Percentiles rank a stretch among this genome's conserved stretches.
Evolutionary conservation across 2,113 vertebrate species (phyloP).

Genomic region (Garra rufa): DNA sequence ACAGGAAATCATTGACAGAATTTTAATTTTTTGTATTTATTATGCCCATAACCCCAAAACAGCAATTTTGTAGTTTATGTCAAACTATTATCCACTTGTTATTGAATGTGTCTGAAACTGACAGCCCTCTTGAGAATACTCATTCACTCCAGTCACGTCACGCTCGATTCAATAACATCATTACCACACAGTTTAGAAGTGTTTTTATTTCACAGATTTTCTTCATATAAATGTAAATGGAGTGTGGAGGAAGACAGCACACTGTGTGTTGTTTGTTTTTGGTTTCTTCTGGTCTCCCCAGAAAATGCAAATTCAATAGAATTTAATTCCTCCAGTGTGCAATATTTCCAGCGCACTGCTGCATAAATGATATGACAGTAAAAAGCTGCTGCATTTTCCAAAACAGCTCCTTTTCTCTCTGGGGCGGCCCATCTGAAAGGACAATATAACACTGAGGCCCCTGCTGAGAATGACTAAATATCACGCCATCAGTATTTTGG

Average conservation of each 20-base stretch:
- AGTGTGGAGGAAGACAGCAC: neutral
- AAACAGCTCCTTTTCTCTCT: neutral
- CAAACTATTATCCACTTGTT: neutral
- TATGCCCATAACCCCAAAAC: neutral
- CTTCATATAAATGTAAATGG: conserved; percentile 25
- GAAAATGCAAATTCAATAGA: conserved; percentile 13
- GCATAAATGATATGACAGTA: conserved; percentile 30
- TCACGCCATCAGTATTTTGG: neutral
- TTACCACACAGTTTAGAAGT: conserved; percentile 4
- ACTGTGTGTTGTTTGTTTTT: neutral
- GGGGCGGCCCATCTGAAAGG: neutral
- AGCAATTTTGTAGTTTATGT: neutral
- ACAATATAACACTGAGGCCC: neutral
- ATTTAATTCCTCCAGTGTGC: neutral
- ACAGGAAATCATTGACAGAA: neutral
- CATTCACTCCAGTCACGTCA: neutral
- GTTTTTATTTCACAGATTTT: neutral
- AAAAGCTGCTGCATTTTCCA: conserved; percentile 4
- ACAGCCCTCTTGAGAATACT: neutral
- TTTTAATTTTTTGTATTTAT: too few species aligned
- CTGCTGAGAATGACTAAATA: conserved; percentile 8
- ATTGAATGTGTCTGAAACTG: neutral
- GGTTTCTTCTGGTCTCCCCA: neutral
- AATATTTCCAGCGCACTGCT: neutral
- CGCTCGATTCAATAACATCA: neutral